Base-by-base conservation (phyloP, 2,797 vertebrate species). In the Perdix hodgsoniae region DNA sequence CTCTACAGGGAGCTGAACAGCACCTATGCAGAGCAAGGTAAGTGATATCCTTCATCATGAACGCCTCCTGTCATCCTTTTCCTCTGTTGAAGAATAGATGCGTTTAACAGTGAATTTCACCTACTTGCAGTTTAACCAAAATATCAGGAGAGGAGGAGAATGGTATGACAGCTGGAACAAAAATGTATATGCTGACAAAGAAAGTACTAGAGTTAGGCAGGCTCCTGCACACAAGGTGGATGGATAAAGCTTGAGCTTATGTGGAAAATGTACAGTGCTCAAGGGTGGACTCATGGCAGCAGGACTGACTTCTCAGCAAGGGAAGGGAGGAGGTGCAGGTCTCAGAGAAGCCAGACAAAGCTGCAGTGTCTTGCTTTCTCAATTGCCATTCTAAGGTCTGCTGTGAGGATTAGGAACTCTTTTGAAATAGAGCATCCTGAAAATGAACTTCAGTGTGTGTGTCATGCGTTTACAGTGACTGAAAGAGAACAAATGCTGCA, bases 1-100 rank as follows among this genome's bases (percentile, higher is more conserved):
- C 97, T 99, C 37, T 99, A 98, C 96, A 98, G 99, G 95, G 99
- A 99, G 95, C 98, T 99, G 96, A 99, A 99, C 98, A 99, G 99
- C 97, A 99, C 98, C 31, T 99, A 99, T 2, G 97, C 99, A 29
- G 99, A 99, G 33, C 99, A 99, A 98, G 99, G 99, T 99, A 97
- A 95, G 87, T 3, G 42, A 49, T 82, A 56, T 50, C 35, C 59
- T 31, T 83, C 29, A 14, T 42, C 71, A 26, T 37, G 63, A 19
- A 16, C 31, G 14, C 11, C 0, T 1, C 50, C 9, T 13, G 15
- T 29, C 26, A 3, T 59, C 72, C 50, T 44, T 84, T 67, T 57
- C 69, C 45, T 50, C 59, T 73, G 3, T 4, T 84, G 52, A 64
- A 35, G 45, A 29, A 29, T 0, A 39, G 54, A 29, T 64, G 40